phyloP scores from a whole-genome alignment of 2,888 invertebrate species.

The Torymus tubicola region DNA sequence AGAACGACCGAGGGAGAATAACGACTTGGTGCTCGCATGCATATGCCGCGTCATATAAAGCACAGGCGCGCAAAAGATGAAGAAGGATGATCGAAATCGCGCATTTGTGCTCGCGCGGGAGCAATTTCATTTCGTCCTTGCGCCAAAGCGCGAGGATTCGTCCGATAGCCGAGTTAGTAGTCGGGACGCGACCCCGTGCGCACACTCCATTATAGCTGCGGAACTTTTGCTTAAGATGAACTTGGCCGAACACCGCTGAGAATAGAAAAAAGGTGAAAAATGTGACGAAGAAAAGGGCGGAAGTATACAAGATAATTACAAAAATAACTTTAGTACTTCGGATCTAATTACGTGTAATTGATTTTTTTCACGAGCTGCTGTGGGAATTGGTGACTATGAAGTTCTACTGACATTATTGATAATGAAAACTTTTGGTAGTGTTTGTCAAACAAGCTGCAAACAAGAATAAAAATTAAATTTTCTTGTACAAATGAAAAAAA shows the following conservation, averaged over 20 bases:
- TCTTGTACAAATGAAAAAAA: too few species aligned
- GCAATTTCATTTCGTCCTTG: constrained; percentile 49
- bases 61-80: constrained; percentile 21
- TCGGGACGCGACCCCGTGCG: constrained; percentile 4
- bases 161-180: constrained; percentile 33
- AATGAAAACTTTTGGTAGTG: neutral
- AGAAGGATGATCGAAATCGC: constrained; percentile 52
- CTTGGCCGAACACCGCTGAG: neutral
- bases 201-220: neutral
- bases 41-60: constrained; percentile 26
- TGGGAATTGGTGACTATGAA: constrained; percentile 10
- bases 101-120: constrained; percentile 30
- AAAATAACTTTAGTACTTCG: constrained; percentile 34
- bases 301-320: constrained; percentile 23
- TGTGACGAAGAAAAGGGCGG: constrained; percentile 20
- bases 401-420: constrained; percentile 16
- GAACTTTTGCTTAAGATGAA: constrained; percentile 25
- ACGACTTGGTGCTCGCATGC: constrained; percentile 7
- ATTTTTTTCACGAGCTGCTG: constrained; percentile 18
- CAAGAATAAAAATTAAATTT: too few species aligned
- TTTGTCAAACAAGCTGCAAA: too few species aligned
- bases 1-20: neutral
- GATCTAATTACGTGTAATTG: constrained; percentile 42
- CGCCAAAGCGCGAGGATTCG: constrained; percentile 42
- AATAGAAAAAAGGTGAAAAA: constrained; percentile 15